Base-by-base conservation (phyloP, 2,888 invertebrate genomes). In the Apodemia zela region DNA sequence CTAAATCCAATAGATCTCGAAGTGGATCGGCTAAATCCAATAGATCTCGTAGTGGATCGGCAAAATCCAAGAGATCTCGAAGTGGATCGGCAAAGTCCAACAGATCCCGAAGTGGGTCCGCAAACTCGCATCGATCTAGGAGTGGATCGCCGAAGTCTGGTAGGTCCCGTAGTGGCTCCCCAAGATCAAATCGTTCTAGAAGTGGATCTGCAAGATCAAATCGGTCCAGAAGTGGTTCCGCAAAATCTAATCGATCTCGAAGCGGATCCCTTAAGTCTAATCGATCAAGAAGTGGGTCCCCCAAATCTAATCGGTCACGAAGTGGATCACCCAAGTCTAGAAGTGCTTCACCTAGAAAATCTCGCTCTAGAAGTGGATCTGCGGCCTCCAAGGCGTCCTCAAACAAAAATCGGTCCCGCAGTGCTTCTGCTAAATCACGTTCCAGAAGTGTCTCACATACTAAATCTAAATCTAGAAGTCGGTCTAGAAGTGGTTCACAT, bases 141-240 rank as follows among this genome's bases (percentile, higher is more conserved):
- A 25, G 25, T 25, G 25, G 25, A 4, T 25, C 25, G 25, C 66
- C 67, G 4, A 71, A 70, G 33, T 73, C 73, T 0, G 47, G 59
- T 47, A 73, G 77, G 2, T 82, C 86, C 1, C 70, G 77, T 29
- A 73, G 75, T 60, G 65, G 75, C 62, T 75, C 78, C 0, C 68
- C 69, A 7, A 71, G 70, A 29, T 72, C 73, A 0, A 58, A 65
- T 1, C 67, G 75, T 8, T 75, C 77, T 5, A 54, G 72, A 15
- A 72, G 73, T 45, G 72, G 70, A 10, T 74, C 77, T 0, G 68
- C 72, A 6, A 67, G 69, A 17, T 71, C 69, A 2, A 61, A 45
- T n/a, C 64, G 70, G 62, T 80, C 79, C 1, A 76, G 72, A 17
- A 78, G 80, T 61, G 66, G 75, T 61, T 72, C 75, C 0, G 63